These are phyloP conservation scores for Phaenicophaeus curvirostris DNA, from an alignment of 2,797 vertebrate species.

Conservation along the genomic window DNA sequence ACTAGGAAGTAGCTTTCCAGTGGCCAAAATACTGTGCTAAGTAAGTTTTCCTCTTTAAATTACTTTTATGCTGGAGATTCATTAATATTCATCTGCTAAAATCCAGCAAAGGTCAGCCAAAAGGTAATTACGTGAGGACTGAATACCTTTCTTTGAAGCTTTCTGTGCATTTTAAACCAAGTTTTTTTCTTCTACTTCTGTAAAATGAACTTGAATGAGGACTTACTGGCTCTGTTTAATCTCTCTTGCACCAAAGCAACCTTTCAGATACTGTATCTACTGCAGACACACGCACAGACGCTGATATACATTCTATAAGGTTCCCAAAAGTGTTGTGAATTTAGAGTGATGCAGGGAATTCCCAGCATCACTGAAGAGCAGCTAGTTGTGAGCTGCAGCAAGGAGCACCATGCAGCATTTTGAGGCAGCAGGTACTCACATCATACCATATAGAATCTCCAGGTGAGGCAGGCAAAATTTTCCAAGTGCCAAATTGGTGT, in stretches of 20 bases:
- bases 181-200: neutral
- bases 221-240: neutral
- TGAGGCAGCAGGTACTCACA: neutral
- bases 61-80: neutral
- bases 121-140: neutral
- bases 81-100: constrained; percentile 31
- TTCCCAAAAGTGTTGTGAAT: neutral
- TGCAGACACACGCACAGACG: neutral
- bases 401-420: neutral
- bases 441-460: accelerated
- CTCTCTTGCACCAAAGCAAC: neutral
- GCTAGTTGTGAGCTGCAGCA: neutral
- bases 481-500: neutral
- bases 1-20: neutral
- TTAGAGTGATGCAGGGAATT: neutral
- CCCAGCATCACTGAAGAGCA: neutral
- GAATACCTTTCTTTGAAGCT: neutral
- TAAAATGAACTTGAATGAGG: neutral
- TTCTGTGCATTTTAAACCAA: neutral
- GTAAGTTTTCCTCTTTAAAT: neutral
- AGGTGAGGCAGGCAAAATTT: neutral
- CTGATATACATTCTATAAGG: neutral
- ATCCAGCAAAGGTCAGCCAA: constrained; percentile 13
- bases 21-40: neutral
- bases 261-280: neutral